Base-by-base conservation (phyloP, 2,888 invertebrate genomes). In the Drepana falcataria region DNA sequence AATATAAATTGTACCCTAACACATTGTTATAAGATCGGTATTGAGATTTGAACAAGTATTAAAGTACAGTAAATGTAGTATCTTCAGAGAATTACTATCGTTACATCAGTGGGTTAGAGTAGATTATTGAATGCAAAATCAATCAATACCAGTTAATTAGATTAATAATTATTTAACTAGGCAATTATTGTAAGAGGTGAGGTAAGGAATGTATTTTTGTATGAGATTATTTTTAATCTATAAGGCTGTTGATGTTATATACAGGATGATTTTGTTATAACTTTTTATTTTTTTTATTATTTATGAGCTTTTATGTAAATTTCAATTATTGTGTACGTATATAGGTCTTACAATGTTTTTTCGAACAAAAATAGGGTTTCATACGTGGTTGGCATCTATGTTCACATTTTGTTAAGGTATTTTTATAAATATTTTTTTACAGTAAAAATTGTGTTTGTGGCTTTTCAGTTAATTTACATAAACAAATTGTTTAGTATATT, bases 161-260 rank as follows among this genome's bases (percentile, higher is more conserved):
- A 21, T 21, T 21, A 21, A 21, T 21, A 21, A 21, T 21, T 21
- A 21, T 57, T 35, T 58, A 66, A 59, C 57, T 57, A 63, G 53
- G 49, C 40, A 58, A 53, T 49, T 55, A 51, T 54, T 51, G 35
- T 51, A 40, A 51, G 49, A 53, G 59, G 56, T 59, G 57, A 59
- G 55, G 56, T 55, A 56, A 54, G 49, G 33, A 48, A 55, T 55
- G 47, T 61, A 63, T 57, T 56, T 65, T 65, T 64, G 59, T 63
- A 68, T 69, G 77, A 78, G 77, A 79, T 79, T 79, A 44, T 9
- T 44, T 44, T 9, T 44, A 9, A 75, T 66, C 59, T 72, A 72
- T 64, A 71, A 76, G 78, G 77, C 79, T 79, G 77, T 77, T 73
- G 70, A 65, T 60, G 62, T 65, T 63, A 61, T 37, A 37, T 37